Evolutionary conservation across 2,797 vertebrate species (phyloP), one percentile per base, ranked within the genome.

Genomic region (Pogonophryne albipinna): DNA sequence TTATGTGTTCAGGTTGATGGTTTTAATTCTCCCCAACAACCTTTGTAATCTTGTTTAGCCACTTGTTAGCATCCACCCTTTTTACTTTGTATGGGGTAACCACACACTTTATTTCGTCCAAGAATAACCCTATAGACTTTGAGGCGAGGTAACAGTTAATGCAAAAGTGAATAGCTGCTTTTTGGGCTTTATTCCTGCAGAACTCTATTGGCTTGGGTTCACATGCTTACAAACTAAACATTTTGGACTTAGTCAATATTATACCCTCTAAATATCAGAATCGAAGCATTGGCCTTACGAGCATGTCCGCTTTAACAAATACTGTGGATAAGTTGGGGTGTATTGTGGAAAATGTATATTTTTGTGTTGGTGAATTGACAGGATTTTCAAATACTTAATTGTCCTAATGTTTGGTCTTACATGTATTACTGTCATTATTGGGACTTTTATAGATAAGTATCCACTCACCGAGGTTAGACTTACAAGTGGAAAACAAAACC

Each of bases 401-500:
- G 45, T 42, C 20, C 34, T 51, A 50, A 52, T 59, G 60, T 64
- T 71, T 68, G 15, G 41, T 27, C 56, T 56, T 46, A n/a, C 38
- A 42, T 34, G 49, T 42, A 3, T 59, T 45, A 31, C 56, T 79
- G 4, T 71, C 59, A 57, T 82, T 80, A 53, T 75, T 78, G 51
- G 64, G 57, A 61, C 16, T 60, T 80, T 59, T 63, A 71, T 72
- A 27, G 46, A 38, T 59, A 55, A 74, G 44, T 57, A 47, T 72
- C 65, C 53, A 10, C 53, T 87, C 83, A 83, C 61, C 46, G 16
- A 69, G 16, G 77, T 81, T 42, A 57, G 41, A 59, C 73, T 71
- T 67, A 79, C 70, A 64, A 85, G 65, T 68, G 76, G 74, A 86
- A 91, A 86, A 79, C 53, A 73, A 82, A 78, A 52, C 60, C 23